Percentiles rank a stretch among this genome's conserved stretches.
These are phyloP conservation scores for Xanthorhoe spadicearia DNA, from an alignment of 2,888 invertebrate genomes.

Conservation along the genomic window DNA sequence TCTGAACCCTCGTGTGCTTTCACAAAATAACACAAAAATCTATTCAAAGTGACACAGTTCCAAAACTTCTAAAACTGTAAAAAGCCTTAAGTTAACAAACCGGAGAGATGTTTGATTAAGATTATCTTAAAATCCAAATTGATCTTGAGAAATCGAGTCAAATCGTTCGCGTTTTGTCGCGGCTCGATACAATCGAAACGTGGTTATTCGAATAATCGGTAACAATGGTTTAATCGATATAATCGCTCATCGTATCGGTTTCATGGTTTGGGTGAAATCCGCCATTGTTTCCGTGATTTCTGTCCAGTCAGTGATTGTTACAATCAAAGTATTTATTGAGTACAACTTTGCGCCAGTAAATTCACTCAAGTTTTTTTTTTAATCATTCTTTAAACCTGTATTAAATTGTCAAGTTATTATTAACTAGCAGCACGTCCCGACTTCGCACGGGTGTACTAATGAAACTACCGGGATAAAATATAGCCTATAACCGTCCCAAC, in stretches of 20 bases:
- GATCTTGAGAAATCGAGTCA: conserved; percentile 46
- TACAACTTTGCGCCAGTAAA: neutral
- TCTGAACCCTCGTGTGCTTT: neutral
- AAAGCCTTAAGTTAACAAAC: conserved; percentile 40
- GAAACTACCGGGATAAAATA: too few relatives aligned
- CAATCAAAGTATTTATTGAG: conserved; percentile 13
- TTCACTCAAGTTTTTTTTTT: neutral
- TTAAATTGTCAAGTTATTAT: too few relatives aligned
- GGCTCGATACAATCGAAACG: conserved; percentile 41
- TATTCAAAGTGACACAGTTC: conserved; percentile 1
- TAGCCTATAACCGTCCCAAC: too few relatives aligned
- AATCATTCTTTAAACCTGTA: too few relatives aligned
- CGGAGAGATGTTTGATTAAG: conserved; percentile 46
- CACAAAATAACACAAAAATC: conserved; percentile 19
- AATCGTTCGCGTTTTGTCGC: conserved; percentile 43
- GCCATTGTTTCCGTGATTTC: conserved; percentile 38
- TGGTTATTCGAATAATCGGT: conserved; percentile 58
- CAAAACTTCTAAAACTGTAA: conserved; percentile 36
- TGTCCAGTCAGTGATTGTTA: conserved; percentile 21
- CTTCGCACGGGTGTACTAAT: too few relatives aligned
- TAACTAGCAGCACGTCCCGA: too few relatives aligned
- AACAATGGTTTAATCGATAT: conserved; percentile 62
- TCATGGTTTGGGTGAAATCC: conserved; percentile 62
- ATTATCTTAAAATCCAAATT: conserved; percentile 47
- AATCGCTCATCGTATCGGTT: conserved; percentile 69